These are phyloP conservation scores for Hylaeus anthracinus DNA, from an alignment of 1,140 invertebrate genomes.

Conservation along the genomic window DNA sequence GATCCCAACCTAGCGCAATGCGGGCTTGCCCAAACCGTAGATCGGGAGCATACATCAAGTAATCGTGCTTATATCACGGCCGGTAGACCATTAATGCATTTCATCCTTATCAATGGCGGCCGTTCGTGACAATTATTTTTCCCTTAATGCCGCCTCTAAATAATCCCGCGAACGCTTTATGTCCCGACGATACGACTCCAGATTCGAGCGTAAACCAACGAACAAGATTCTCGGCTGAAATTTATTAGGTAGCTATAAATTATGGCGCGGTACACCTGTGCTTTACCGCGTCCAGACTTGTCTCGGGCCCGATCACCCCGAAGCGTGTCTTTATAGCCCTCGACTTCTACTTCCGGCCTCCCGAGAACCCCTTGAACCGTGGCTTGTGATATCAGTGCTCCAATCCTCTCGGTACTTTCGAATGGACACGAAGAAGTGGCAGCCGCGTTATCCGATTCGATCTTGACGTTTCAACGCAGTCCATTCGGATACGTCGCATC, in stretches of 20 bases:
- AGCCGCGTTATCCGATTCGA: constrained; percentile 39
- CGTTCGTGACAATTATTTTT: constrained; percentile 34
- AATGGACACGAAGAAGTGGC: constrained; percentile 8
- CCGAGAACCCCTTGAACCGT: constrained; percentile 4
- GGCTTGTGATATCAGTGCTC: constrained; percentile 25
- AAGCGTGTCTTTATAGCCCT: constrained; percentile 28
- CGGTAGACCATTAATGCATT: constrained; percentile 21
- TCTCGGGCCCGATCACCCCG: constrained; percentile 41
- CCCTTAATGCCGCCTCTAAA: constrained; percentile 44
- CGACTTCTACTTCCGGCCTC: constrained; percentile 44
- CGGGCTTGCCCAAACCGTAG: no score
- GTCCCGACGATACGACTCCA: constrained; percentile 38
- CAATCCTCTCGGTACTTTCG: constrained; percentile 28
- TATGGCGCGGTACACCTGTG: constrained; percentile 72
- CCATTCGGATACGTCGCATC: constrained; percentile 35
- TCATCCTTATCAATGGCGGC: constrained; percentile 34
- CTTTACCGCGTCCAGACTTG: constrained; percentile 47
- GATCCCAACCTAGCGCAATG: no score
- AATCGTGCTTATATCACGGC: neutral
- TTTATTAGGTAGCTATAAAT: constrained; percentile 75
- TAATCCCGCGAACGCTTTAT: constrained; percentile 33
- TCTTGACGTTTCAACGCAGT: constrained; percentile 43
- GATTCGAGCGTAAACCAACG: constrained; percentile 54
- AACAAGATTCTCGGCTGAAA: constrained; percentile 72
- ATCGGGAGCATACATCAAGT: neutral